Base-by-base conservation (phyloP, 2,113 vertebrate species). In the Jaculus jaculus region DNA sequence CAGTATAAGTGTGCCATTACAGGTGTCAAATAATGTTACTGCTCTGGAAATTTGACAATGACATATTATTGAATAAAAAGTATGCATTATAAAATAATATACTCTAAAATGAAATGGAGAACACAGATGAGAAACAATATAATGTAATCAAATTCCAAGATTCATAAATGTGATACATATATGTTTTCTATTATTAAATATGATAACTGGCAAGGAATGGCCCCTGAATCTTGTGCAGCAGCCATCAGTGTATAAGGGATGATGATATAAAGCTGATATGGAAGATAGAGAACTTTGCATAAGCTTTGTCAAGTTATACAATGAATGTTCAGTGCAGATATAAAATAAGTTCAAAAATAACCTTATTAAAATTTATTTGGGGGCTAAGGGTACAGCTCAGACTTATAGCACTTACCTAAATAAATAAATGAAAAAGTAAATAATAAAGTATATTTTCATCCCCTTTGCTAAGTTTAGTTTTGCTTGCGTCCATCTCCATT, bases 301-400 rank as follows among this genome's bases (percentile, higher is more conserved):
- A 84, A 93, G 3, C 3, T 92, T 93, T 95, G 20, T 78, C 68
- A 81, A 68, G 78, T 66, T 90, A 96, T n/a, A 24, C 95, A 90
- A 75, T 42, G 47, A 96, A 60, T 84, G 63, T 82, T 68, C 80
- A 94, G 78, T 79, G 24, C 75, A 37, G 28, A 30, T 78, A 23
- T 34, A 87, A 83, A 69, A 37, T 37, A 85, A 79, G 83, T 72
- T 79, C 20, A 63, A 93, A 81, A 39, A 61, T 79, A 84, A 79
- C 21, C 24, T 78, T n/a, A 60, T 42, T 83, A 78, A 63, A 18
- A 51, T 80, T 74, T 89, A 65, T 28, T 51, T 71, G 69, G 21
- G 47, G 47, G 42, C 12, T 54, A 42, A 54, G 66, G 21, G 21
- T 51, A 3, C 34, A 54, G 32, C 4, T 69, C 65, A 26, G n/a